Base-by-base conservation (phyloP, 2,888 invertebrate species). In the Noctua comes region DNA sequence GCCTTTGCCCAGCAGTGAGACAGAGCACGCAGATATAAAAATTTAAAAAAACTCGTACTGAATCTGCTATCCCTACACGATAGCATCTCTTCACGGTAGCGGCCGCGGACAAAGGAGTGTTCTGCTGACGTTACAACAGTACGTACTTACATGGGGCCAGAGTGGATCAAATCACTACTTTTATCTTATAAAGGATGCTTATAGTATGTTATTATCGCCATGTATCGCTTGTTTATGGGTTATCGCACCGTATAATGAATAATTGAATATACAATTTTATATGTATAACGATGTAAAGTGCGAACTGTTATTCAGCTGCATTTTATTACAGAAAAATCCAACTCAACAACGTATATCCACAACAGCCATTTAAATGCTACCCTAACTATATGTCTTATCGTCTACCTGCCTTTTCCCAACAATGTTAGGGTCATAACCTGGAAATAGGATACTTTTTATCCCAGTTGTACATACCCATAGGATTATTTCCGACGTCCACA, bases 11-110 rank as follows among this genome's bases (percentile, higher is more conserved):
- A 31, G 31, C 31, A 31, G 31, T 31, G 31, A 2, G 31, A 31
- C 31, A 31, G 31, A 31, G 31, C 31, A 31, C 1, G 2, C 31
- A 2, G 31, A 31, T 31, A 31, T 31, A 31, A 31, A 31, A 31
- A 31, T 2, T 2, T 31, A 31, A 31, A 31, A 31, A 31, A 31
- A 31, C 36, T 36, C 59, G 11, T 1, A 24, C 1, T 82, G 80
- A 73, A n/a, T 86, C 73, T 91, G 90, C 90, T 73, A 88, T 68
- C 91, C 27, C 81, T 92, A 91, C 88, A 31, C 73, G 94, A 93
- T 94, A 92, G 73, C 18, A 95, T 95, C 95, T 91, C 92, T 93
- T 93, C 94, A 95, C 94, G 95, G 94, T 94, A 82, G 85, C 93
- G 94, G 88, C 57, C 86, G 73, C 86, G 89, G 91, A 95, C 95